These are phyloP conservation scores for Myotis brandtii DNA, from an alignment of 2,113 vertebrate genomes.

Conservation along the genomic window DNA sequence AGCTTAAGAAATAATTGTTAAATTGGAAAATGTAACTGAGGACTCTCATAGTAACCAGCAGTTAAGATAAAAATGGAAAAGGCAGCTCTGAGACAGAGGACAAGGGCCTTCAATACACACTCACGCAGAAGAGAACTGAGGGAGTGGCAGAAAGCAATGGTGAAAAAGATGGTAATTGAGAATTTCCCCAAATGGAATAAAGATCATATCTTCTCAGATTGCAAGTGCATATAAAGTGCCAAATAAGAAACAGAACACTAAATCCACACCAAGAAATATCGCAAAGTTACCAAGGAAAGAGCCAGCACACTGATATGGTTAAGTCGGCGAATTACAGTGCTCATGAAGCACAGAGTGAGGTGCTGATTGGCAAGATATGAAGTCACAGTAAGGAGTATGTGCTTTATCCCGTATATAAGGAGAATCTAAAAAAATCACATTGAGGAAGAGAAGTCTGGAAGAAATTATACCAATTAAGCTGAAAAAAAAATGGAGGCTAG, in stretches of 20 bases:
- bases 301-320: too few species aligned
- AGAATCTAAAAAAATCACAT: not conserved
- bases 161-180: not conserved
- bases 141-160: not conserved
- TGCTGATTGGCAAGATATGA: not conserved
- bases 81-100: not conserved
- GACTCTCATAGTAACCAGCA: not conserved
- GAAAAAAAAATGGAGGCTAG: not conserved
- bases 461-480: not conserved
- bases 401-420: not conserved
- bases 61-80: not conserved
- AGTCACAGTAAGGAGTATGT: not conserved
- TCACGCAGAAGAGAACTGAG: not conserved
- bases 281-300: not conserved
- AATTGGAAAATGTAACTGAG: not conserved
- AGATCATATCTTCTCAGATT: not conserved
- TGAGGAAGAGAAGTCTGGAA: not conserved
- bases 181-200: not conserved
- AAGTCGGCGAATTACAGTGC: not conserved
- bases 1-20: conserved; percentile 21
- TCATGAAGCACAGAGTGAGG: not conserved
- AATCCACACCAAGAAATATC: not conserved
- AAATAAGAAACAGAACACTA: not conserved
- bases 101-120: not conserved
- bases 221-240: not conserved